Evolutionary conservation across 1,140 invertebrate genomes (phyloP), one percentile per base, ranked within the genome.

Genomic region (Ceratitis capitata): DNA sequence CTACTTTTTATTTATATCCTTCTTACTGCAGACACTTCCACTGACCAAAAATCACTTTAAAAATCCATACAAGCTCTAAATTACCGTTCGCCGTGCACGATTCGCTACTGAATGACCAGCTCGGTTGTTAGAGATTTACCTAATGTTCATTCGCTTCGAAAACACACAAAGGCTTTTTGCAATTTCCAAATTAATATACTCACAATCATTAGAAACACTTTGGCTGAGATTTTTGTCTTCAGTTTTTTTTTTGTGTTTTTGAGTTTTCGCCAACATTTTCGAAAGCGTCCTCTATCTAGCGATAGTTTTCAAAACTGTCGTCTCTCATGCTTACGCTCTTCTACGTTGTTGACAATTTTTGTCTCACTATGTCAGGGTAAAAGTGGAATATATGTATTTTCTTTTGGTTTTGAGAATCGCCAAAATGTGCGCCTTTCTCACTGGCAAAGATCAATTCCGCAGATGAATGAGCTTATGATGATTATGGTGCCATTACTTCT

Each of bases 241-340:
- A n/a, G n/a, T 56, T 56, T 56, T 6, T 19, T 23, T 56, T 0
- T 0, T 19, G 51, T 6, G 23, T 56, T 56, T 78, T 78, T 78
- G 69, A 78, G 39, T 12, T 78, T 78, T 78, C 69, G 69, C 69
- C 69, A 78, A 78, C 69, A 78, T 45, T 78, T 78, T 78, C 69
- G 69, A 78, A 78, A 78, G 45, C 39, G 39, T 78, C 69, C 39
- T 23, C 69, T 78, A 39, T 42, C 69, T 10, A 78, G 45, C 14
- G n/a, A 26, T 78, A 69, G 14, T 39, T 32, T 32, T 69, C 61
- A 35, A 69, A 61, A 61, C 58, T 61, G 58, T 61, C 58, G 58
- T 7, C 58, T 61, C 58, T 61, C 58, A 14, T 32, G 58, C 58
- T 61, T 23, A 12, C 29, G 32, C 61, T 69, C 26, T 61, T 32